phyloP scores from a whole-genome alignment of 2,113 vertebrate species.

The Mirounga angustirostris region DNA sequence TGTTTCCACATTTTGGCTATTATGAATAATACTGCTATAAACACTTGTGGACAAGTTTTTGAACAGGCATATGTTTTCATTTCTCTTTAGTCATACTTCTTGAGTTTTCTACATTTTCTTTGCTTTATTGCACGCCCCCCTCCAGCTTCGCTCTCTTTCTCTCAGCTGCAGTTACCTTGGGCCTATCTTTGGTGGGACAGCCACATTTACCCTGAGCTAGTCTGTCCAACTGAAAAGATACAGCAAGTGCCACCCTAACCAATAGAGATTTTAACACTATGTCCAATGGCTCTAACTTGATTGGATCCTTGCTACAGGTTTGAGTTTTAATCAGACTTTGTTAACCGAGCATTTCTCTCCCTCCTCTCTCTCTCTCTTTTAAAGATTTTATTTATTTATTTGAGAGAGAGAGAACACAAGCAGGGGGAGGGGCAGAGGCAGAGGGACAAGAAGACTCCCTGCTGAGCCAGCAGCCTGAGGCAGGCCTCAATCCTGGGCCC shows the following conservation, averaged over 20 bases:
- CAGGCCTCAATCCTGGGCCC: not conserved
- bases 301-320: not conserved
- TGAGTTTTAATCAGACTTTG: not conserved
- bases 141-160: too few species aligned
- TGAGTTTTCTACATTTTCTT: not conserved
- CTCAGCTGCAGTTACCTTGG: not conserved
- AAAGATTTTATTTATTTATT: not conserved
- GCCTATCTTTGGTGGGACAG: not conserved
- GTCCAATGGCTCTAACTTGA: not conserved
- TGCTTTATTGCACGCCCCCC: not conserved
- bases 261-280: not conserved
- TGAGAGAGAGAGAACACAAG: not conserved
- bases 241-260: not conserved
- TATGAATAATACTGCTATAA: not conserved
- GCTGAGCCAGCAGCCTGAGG: not conserved
- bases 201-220: not conserved
- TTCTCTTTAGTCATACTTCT: conserved; percentile 8
- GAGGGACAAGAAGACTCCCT: not conserved
- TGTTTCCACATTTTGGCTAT: not conserved
- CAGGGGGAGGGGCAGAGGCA: not conserved
- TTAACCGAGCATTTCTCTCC: not conserved
- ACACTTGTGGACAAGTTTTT: not conserved
- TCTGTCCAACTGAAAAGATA: not conserved
- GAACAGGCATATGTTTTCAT: not conserved
- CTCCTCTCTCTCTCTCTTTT: not conserved